A percentile compares a stretch with the other conserved stretches of the same genome.
Evolutionary conservation across 2,113 vertebrate genomes (phyloP).

Genomic region (Ictidomys tridecemlineatus): DNA sequence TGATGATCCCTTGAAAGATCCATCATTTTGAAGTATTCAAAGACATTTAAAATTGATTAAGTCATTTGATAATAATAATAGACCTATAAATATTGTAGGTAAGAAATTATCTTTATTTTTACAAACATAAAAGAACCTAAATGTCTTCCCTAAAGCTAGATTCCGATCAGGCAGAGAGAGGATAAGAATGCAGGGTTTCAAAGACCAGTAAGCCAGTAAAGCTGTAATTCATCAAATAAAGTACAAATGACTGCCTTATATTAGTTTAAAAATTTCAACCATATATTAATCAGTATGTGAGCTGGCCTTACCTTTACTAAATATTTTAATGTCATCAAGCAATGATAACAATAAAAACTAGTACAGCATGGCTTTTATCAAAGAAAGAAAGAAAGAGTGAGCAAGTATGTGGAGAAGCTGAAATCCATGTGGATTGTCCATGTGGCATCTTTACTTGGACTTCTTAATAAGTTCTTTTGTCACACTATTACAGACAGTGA

Average conservation of each 20-base stretch:
- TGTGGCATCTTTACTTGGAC: no score
- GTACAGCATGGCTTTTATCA: not conserved
- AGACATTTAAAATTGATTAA: conserved; percentile 9
- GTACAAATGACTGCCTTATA: not conserved
- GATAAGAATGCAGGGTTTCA: not conserved
- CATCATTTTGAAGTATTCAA: not conserved
- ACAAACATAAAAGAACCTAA: not conserved
- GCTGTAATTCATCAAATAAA: not conserved
- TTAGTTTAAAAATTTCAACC: not conserved
- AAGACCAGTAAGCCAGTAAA: not conserved
- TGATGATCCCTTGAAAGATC: not conserved
- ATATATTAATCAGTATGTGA: not conserved
- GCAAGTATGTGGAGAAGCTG: not conserved
- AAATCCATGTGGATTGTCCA: not conserved
- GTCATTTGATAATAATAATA: not conserved
- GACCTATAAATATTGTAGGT: not conserved
- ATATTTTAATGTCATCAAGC: not conserved
- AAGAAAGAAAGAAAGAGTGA: not conserved
- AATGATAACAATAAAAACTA: not conserved
- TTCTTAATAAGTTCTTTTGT: not conserved
- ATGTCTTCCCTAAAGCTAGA: not conserved
- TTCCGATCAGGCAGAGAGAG: not conserved
- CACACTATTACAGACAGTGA: not conserved
- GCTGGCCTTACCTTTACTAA: not conserved
- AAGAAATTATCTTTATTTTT: not conserved